A percentile compares a stretch with the other conserved stretches of the same genome.
phyloP scores from a whole-genome alignment of 2,113 vertebrate genomes.

The Grus americana region DNA sequence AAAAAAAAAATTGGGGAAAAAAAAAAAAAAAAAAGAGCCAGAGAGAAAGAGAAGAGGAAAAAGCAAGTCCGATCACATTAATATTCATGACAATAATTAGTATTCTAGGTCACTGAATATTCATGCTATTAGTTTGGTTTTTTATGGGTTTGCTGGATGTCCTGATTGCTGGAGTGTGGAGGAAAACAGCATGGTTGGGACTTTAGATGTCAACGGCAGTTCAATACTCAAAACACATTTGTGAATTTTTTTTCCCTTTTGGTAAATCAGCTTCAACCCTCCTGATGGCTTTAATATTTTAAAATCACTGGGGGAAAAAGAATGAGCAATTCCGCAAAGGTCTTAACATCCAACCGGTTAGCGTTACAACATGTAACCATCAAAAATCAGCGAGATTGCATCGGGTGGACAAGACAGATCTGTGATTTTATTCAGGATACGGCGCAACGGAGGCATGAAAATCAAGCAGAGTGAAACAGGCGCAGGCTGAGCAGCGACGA shows the following conservation, averaged over 20 bases:
- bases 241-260: constrained; percentile 29
- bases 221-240: constrained; percentile 76
- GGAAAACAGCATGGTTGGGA: constrained; percentile 83
- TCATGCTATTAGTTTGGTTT: constrained; percentile 98
- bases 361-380: not conserved
- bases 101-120: constrained; percentile 99
- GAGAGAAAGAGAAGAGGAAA: constrained; percentile 74
- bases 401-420: not conserved
- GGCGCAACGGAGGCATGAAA: not conserved
- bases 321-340: not conserved
- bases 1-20: not conserved
- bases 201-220: constrained; percentile 78
- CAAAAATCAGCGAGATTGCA: not conserved
- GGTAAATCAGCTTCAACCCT: constrained; percentile 67
- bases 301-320: constrained; percentile 29
- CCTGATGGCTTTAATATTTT: constrained; percentile 62
- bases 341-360: not conserved
- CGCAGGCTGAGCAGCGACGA: not conserved
- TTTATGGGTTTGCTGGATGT: constrained; percentile 89
- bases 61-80: constrained; percentile 92
- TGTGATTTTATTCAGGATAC: not conserved
- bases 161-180: constrained; percentile 87
- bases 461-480: not conserved
- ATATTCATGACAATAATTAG: constrained; percentile 99
- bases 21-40: not conserved